These are phyloP conservation scores for Pseudochromis fuscus DNA, from an alignment of 2,797 vertebrate genomes.

Conservation along the genomic window DNA sequence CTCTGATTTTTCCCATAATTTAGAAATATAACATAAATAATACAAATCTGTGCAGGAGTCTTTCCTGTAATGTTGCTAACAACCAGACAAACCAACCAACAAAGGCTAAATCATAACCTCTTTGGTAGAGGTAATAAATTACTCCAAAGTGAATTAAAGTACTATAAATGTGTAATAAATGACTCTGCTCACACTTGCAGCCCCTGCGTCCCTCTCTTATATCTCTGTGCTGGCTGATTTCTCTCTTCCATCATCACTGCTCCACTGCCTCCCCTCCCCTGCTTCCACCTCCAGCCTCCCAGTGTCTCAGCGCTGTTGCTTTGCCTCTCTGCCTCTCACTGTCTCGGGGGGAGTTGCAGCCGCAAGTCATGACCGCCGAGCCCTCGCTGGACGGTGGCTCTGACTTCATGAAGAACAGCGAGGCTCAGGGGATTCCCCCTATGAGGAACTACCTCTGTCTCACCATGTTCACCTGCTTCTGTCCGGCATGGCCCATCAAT, in stretches of 20 bases:
- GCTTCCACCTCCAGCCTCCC: slow-evolving; percentile 28
- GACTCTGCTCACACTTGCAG: background rate
- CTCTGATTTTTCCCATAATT: too few species aligned
- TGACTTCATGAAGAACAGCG: slow-evolving; percentile 53
- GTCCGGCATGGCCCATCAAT: slow-evolving; percentile 90
- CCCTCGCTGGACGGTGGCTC: slow-evolving; percentile 45
- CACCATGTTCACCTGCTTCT: slow-evolving; percentile 89
- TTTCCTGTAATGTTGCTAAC: too few species aligned
- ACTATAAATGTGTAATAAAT: background rate
- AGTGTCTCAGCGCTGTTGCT: slow-evolving; percentile 32
- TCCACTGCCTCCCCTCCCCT: slow-evolving; percentile 51
- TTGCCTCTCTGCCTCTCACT: slow-evolving; percentile 39
- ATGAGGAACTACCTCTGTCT: slow-evolving; percentile 87
- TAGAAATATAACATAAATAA: too few species aligned
- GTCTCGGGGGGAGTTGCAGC: slow-evolving; percentile 47
- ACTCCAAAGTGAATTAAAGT: background rate
- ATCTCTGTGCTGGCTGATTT: slow-evolving; percentile 41
- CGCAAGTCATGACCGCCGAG: slow-evolving; percentile 57
- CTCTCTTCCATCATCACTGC: slow-evolving; percentile 62
- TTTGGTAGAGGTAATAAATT: too few species aligned
- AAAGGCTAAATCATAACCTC: too few species aligned
- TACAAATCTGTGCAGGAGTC: too few species aligned
- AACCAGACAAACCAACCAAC: too few species aligned
- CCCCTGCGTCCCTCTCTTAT: slow-evolving; percentile 45
- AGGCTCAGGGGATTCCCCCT: slow-evolving; percentile 70